Base-by-base conservation (phyloP, 2,113 vertebrate genomes). In the Okapia johnstoni region DNA sequence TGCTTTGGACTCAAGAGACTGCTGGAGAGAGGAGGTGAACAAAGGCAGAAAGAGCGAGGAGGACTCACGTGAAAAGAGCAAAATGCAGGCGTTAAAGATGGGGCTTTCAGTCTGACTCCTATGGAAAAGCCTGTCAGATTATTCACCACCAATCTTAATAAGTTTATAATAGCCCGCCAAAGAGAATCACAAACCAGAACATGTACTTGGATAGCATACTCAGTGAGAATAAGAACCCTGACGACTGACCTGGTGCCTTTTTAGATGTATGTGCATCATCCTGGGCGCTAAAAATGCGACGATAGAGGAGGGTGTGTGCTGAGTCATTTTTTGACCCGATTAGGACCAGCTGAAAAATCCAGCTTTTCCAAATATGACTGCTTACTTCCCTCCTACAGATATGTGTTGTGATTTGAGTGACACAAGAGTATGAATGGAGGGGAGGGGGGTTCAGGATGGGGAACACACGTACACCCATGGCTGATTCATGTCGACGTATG, bases 1-100 rank as follows among this genome's bases (percentile, higher is more conserved):
- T 81, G 95, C 90, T 54, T 87, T 30, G 66, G 96, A 96, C 81
- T 95, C 95, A 5, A 91, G 92, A 98, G 95, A 88, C 90, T 8
- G 2, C 48, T 0, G 0, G 6, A 73, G 33, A 57, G 93, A 86
- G 0, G 93, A 73, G n/a, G 88, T 63, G 85, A 48, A 88, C 15
- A 76, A 84, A 93, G 66, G 89, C 28, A n/a, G 30, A 5, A 46
- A 92, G 88, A 50, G 81, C 26, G 3, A 94, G 85, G 9, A 94
- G 85, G 96, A 48, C 77, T 93, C 25, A 48, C 95, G 91, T 89
- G 33, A 83, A 86, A 88, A 97, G 86, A 97, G 80, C n/a, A 85
- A 97, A 97, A 96, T 2, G 60, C 28, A 94, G 12, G 63, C 77
- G 98, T 28, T 11, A 25, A 88, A 92, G 43, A 88, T 3, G 43